Base-by-base conservation (phyloP, 2,888 invertebrate species). In the Ormyrus rosae region DNA sequence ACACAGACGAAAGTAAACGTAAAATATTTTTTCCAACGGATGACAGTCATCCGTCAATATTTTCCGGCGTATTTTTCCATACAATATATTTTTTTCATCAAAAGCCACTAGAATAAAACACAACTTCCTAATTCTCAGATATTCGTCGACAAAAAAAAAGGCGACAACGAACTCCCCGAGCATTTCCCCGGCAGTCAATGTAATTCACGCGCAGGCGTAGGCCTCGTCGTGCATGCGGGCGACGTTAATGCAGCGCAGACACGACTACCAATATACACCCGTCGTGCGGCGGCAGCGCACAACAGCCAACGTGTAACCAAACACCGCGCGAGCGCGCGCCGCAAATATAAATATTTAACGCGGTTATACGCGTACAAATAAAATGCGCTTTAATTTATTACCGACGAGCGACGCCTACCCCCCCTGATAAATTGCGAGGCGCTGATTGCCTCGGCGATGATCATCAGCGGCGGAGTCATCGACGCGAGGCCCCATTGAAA, bases 301-400 rank as follows among this genome's bases (percentile, higher is more conserved):
- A 34, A 48, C 56, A n/a, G 11, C 34, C 34, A 34, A 34, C 53
- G 6, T 19, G 58, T 55, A 73, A 46, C 48, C 9, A 34, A 34
- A 34, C 34, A 45, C 19, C 8, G 58, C 7, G 34, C 13, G 48
- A 11, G 53, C 48, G 53, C 10, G 50, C n/a, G n/a, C 50, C 46
- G 8, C 45, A 11, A 19, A 34, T 69, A 81, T 78, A 81, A 75
- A 81, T 81, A 78, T 78, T 81, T 78, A 78, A 67, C 75, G 70
- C 60, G 56, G 75, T 58, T 70, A 19, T 45, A 58, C 46, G 58
- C 34, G 70, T 13, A 8, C 55, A 69, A 71, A 71, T 75, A 71
- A 81, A 74, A 78, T 64, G 13, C 65, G 55, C 64, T 19, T 51
- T 53, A 71, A 81, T 77, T 77, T 77, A 73, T 81, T 63, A 68